Percentiles rank a stretch among this genome's conserved stretches.
Conservation (phyloP, 2,797 vertebrate genomes). For the Naso thynnoides region DNA sequence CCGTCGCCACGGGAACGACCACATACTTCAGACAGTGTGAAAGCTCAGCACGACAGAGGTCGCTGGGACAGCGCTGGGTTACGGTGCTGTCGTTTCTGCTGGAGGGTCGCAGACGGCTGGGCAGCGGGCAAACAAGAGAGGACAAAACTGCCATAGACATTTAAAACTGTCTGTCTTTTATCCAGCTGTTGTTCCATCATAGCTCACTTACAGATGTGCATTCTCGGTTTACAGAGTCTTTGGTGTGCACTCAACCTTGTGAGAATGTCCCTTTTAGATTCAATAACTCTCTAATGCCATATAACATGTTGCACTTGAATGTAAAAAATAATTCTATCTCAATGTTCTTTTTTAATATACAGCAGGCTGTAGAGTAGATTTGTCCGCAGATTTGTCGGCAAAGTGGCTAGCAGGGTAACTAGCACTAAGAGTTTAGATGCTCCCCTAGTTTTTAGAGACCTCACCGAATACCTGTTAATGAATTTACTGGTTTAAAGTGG, state of each 20-base stretch:
- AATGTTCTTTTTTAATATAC: constrained; percentile 60
- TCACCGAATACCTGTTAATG: constrained; percentile 40
- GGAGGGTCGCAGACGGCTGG: constrained; percentile 72
- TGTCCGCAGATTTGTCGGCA: constrained; percentile 12
- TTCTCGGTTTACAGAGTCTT: constrained; percentile 35
- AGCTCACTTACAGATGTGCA: constrained; percentile 8
- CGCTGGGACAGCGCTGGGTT: constrained; percentile 69
- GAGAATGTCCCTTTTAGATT: constrained; percentile 31
- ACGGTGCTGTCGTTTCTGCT: constrained; percentile 79
- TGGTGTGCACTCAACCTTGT: constrained; percentile 36
- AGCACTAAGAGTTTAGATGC: constrained; percentile 26
- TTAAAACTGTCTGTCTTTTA: constrained; percentile 57
- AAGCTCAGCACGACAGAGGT: constrained; percentile 47
- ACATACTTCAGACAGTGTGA: constrained; percentile 79
- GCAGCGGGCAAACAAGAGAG: constrained; percentile 36
- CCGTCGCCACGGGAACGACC: constrained; percentile 81
- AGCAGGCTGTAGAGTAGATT: constrained; percentile 21
- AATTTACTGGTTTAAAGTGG: constrained; percentile 28
- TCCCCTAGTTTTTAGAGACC: constrained; percentile 52
- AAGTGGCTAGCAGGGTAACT: constrained; percentile 39
- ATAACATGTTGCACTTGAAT: constrained; percentile 58
- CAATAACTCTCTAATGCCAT: constrained; percentile 45
- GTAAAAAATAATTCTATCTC: constrained; percentile 25
- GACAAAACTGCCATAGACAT: constrained; percentile 74
- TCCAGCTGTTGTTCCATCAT: constrained; percentile 7